phyloP scores from a whole-genome alignment of 2,888 invertebrate genomes.

The Idaea dimidiata region DNA sequence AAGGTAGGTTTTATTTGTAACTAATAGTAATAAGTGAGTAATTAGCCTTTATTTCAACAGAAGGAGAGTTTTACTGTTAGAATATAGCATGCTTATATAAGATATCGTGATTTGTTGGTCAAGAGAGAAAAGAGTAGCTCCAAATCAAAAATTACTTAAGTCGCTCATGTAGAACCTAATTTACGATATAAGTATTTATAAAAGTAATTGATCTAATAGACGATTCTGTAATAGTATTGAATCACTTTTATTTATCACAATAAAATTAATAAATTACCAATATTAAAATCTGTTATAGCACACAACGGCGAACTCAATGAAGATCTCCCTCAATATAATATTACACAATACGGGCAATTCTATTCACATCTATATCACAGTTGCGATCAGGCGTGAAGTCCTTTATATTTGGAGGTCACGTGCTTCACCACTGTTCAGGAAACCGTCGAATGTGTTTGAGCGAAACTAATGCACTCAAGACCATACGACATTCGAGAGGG shows the following conservation, averaged over 20 bases:
- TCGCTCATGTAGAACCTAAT: too few relatives aligned
- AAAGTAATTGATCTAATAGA: too few relatives aligned
- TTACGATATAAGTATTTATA: too few relatives aligned
- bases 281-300: conserved; percentile 32
- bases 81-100: too few relatives aligned
- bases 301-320: conserved; percentile 35
- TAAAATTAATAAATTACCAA: conserved; percentile 20
- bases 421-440: conserved; percentile 71
- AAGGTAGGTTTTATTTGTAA: too few relatives aligned
- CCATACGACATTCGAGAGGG: conserved; percentile 60
- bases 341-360: conserved; percentile 75
- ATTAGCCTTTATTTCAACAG: too few relatives aligned
- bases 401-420: conserved; percentile 76
- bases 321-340: conserved; percentile 51
- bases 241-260: conserved; percentile 3
- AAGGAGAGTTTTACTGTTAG: too few relatives aligned
- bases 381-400: conserved; percentile 75
- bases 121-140: too few relatives aligned
- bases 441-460: conserved; percentile 72
- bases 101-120: too few relatives aligned
- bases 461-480: conserved; percentile 78
- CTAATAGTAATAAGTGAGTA: too few relatives aligned
- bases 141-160: too few relatives aligned
- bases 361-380: conserved; percentile 69
- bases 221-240: neutral